Evolutionary conservation across 2,888 invertebrate species (phyloP), one percentile per base, ranked within the genome.

Genomic region (Rhorus exstirpatorius): DNA sequence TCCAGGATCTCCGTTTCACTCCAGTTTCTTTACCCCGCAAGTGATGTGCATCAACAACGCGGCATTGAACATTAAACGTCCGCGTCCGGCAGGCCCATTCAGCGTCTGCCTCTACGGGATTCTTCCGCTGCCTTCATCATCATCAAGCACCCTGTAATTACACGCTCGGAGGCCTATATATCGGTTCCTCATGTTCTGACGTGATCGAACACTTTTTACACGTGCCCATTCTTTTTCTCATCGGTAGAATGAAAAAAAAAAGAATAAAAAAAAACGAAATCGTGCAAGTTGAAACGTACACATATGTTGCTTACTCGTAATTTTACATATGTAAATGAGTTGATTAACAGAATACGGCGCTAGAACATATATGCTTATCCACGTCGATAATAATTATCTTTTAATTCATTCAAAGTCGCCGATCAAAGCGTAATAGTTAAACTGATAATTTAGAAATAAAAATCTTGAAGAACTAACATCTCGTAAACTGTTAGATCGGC

Each of bases 111-210:
- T 51, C 41, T 53, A 60, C 19, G 35, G 63, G 63, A 75, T 80
- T 68, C 68, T 79, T 65, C 41, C 60, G 44, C 24, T 51, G 79
- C 61, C 83, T 81, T 79, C 61, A 70, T 81, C 83, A 83, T 76
- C 76, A 8, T 31, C n/a, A 61, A 79, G 72, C 75, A 79, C 79
- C 61, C 72, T 74, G 81, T 81, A 81, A 84, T 84, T 79, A 84
- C 72, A 58, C 55, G 10, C 61, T 60, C 53, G 58, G 68, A 79
- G 79, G 75, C 55, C 70, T 65, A 68, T 61, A 58, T 70, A 75
- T 74, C 84, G 26, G 35, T 76, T 70, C 44, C 49, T 49, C 68
- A 51, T 60, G 78, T 72, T 19, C 55, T 60, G 67, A 60, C 79
- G 65, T 61, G 70, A 84, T 74, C 74, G 51, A 26, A 70, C 41